Conservation (phyloP, 30 jellyfish, hydroid and myxozoan genomes). For the Aurelia sp. region DNA sequence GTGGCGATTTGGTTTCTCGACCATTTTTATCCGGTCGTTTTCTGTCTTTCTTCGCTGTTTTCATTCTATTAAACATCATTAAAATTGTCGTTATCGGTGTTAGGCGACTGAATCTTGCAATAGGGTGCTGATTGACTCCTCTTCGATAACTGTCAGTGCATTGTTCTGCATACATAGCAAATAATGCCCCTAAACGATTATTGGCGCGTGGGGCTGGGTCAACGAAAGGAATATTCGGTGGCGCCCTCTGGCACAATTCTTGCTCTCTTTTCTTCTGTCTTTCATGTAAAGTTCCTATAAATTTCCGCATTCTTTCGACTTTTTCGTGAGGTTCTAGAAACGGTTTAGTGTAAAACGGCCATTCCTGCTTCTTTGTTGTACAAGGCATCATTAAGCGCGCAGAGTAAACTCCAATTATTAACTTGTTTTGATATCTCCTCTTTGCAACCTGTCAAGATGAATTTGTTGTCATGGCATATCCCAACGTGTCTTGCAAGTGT, state of each 20-base stretch:
- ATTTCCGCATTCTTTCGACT: constrained; percentile 23
- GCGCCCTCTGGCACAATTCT: background rate
- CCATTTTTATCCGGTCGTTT: too few species aligned
- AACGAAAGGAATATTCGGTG: background rate
- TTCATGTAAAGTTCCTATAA: background rate
- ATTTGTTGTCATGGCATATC: background rate
- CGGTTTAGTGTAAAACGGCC: constrained; percentile 9
- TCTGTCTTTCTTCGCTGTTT: too few species aligned
- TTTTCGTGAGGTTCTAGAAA: constrained; percentile 33
- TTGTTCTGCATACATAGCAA: constrained; percentile 60
- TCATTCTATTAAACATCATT: too few species aligned
- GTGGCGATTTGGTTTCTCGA: too few species aligned
- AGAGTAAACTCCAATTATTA: constrained; percentile 3
- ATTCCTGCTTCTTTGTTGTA: background rate
- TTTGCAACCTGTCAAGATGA: constrained; percentile 11
- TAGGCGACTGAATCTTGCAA: too few species aligned
- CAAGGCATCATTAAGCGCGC: background rate
- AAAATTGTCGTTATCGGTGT: too few species aligned
- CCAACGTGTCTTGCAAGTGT: background rate
- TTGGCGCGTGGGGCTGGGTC: constrained; percentile 31
- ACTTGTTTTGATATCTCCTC: constrained; percentile 12
- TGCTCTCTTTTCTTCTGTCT: constrained; percentile 17
- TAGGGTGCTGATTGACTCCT: constrained; percentile 6
- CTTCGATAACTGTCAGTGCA: constrained; percentile 40
- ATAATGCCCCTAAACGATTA: constrained; percentile 31